phyloP scores from a whole-genome alignment of 2,113 vertebrate species.

The Astatotilapia flaviijosephi region DNA sequence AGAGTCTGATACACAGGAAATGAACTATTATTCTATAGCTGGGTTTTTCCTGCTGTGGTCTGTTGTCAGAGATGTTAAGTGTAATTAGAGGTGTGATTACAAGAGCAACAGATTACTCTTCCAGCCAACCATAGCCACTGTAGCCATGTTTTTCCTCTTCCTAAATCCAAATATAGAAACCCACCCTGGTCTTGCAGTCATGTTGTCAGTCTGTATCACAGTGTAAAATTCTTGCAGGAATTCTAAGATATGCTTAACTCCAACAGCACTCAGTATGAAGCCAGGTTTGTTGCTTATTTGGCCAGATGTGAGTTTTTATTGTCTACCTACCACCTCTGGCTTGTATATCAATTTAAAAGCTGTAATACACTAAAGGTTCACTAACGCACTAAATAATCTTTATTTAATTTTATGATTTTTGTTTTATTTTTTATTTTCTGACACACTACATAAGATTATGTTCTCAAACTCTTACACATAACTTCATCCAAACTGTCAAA shows the following conservation, averaged over 20 bases:
- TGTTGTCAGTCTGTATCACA: background rate
- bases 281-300: background rate
- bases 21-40: background rate
- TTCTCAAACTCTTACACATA: background rate
- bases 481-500: background rate
- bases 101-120: background rate
- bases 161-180: background rate
- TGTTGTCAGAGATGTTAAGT: background rate
- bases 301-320: background rate
- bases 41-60: background rate
- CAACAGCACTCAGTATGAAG: background rate
- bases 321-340: background rate
- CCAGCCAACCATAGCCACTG: background rate
- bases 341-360: background rate
- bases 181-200: background rate
- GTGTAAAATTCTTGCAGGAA: background rate
- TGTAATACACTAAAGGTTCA: background rate
- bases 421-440: background rate
- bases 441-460: background rate
- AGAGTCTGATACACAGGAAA: background rate
- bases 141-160: background rate
- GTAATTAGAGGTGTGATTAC: background rate
- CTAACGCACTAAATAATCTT: background rate
- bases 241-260: background rate
- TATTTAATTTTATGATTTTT: background rate